A percentile compares a stretch with the other conserved stretches of the same genome.
These are phyloP conservation scores for Pristiophorus japonicus DNA, from an alignment of 2,113 vertebrate genomes.

Conservation along the genomic window DNA sequence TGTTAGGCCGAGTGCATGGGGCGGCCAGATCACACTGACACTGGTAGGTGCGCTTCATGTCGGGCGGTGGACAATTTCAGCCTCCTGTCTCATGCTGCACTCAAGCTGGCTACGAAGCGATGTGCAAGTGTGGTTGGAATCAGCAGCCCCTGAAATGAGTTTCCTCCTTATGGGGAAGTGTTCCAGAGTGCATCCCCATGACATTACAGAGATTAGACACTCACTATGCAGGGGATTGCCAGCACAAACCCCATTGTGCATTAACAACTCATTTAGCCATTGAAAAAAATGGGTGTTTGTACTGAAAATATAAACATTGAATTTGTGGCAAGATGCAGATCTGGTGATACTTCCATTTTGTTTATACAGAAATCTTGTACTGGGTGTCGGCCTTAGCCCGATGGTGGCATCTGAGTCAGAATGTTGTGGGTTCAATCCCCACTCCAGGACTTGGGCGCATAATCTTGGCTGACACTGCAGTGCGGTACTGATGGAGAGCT, in stretches of 20 bases:
- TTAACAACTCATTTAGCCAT: not conserved
- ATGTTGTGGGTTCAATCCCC: not conserved
- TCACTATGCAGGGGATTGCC: not conserved
- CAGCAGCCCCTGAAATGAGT: not conserved
- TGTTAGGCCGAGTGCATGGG: too few relatives aligned
- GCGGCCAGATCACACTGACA: too few relatives aligned
- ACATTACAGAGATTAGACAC: not conserved
- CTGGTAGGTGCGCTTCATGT: too few relatives aligned
- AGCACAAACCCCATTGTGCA: not conserved
- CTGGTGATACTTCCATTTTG: not conserved
- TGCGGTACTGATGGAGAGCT: too few relatives aligned
- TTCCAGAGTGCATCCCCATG: not conserved
- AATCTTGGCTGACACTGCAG: not conserved
- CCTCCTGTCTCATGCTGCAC: not conserved
- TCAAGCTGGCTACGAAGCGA: not conserved
- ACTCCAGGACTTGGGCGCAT: not conserved
- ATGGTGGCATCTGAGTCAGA: not conserved
- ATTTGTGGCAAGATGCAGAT: not conserved
- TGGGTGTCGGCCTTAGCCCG: not conserved
- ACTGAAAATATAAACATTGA: not conserved
- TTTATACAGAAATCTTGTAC: not conserved
- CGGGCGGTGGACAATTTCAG: too few relatives aligned
- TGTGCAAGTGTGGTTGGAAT: not conserved
- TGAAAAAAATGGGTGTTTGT: not conserved
- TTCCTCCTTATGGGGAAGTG: not conserved